Percentiles rank a stretch among this genome's conserved stretches.
These are phyloP conservation scores for Sarcophaga variegata DNA, from an alignment of 2,888 invertebrate species.

Conservation along the genomic window DNA sequence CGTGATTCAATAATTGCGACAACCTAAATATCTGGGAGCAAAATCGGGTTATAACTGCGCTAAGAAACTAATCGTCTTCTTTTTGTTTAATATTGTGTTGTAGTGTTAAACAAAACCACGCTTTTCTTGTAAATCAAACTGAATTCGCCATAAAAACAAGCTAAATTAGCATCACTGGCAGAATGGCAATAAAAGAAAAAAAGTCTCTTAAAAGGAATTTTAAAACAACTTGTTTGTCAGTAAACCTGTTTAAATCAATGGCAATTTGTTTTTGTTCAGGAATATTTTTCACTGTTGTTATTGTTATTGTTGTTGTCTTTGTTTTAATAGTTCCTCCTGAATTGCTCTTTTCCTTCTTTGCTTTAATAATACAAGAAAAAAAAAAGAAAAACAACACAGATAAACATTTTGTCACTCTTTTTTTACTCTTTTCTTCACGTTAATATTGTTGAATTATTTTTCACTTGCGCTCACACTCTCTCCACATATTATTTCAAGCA, in stretches of 20 bases:
- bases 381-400: not conserved
- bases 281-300: not conserved
- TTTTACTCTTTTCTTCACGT: not conserved
- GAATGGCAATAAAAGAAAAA: not conserved
- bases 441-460: not conserved
- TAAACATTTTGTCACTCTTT: slow-evolving; percentile 51
- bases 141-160: not conserved
- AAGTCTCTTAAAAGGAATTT: not conserved
- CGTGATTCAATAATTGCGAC: too few relatives aligned
- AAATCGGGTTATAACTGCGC: too few relatives aligned
- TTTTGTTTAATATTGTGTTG: too few relatives aligned
- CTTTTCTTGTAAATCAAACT: too few relatives aligned
- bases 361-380: not conserved
- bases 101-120: too few relatives aligned
- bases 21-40: too few relatives aligned
- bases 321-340: too few relatives aligned
- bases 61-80: too few relatives aligned
- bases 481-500: too few relatives aligned
- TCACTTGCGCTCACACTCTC: not conserved
- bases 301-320: not conserved
- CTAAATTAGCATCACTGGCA: not conserved
- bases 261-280: slow-evolving; percentile 27
- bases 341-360: slow-evolving; percentile 4
- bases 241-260: slow-evolving; percentile 63
- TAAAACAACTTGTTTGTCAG: slow-evolving; percentile 48